Evolutionary conservation across 2,888 invertebrate genomes (phyloP), one percentile per base, ranked within the genome.

Genomic region (Epinotia bilunana): DNA sequence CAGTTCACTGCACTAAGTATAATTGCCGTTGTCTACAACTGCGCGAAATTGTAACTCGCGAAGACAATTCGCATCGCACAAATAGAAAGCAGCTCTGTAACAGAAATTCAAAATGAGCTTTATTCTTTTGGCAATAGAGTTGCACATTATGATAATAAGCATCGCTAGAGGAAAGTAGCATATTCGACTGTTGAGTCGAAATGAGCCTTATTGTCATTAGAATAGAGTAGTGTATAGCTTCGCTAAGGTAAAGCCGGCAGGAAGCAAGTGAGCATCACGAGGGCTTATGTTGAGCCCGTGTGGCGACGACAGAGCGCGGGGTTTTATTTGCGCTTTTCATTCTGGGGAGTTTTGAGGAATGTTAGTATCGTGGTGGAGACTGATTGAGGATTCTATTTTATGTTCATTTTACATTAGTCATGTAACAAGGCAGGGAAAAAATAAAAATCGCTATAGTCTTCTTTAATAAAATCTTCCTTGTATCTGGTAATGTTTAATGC

Each of bases 1-100:
- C 53, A 49, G 53, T 64, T 64, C 49, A 58, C 33, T 69, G 39
- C 55, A 43, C 72, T 57, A 72, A 63, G 23, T 46, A 63, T 46
- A 46, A 46, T 64, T 46, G 23, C 49, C 28, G 28, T 23, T 16
- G 64, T 49, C 23, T 11, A 23, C 63, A 43, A 23, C 23, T 39
- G 61, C 53, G n/a, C 53, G 13, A 53, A 53, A 53, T 53, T 53
- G 53, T 53, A 53, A 53, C 53, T 53, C 53, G 53, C 53, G 53
- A 53, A 53, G 53, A 53, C 53, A 53, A 53, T 53, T n/a, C 53
- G n/a, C n/a, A 53, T 53, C 53, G n/a, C 53, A 53, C 53, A 53
- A 53, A 53, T n/a, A 7, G 53, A 53, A 53, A 53, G n/a, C n/a
- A 53, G 4, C 49, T 4, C 16, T 53, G 39, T 39, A 39, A n/a